These are phyloP conservation scores for Holacanthus passer DNA, from an alignment of 2,113 vertebrate genomes.

Conservation along the genomic window DNA sequence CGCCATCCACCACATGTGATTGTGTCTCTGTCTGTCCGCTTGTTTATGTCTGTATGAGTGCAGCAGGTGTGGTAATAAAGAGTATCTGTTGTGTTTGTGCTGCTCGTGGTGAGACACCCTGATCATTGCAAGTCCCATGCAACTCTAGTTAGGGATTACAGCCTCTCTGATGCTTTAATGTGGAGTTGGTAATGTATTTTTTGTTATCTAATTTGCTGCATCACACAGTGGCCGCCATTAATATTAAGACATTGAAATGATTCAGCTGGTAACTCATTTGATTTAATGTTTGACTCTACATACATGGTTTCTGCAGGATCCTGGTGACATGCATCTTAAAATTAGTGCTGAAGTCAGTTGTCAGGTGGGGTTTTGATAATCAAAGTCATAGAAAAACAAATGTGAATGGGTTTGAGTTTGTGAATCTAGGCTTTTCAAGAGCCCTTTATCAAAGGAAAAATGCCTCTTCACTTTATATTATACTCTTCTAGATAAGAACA, in stretches of 20 bases:
- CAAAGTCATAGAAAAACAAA: background rate
- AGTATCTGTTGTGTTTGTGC: conserved; percentile 16
- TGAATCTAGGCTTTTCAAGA: too few species aligned
- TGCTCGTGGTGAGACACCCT: background rate
- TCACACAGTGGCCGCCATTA: background rate
- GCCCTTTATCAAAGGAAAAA: too few species aligned
- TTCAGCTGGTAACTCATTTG: background rate
- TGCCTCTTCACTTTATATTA: too few species aligned
- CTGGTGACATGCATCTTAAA: background rate
- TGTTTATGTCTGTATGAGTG: background rate
- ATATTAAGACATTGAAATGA: background rate
- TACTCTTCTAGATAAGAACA: background rate
- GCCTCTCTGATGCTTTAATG: background rate
- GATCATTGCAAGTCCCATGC: background rate
- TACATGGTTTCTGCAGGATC: background rate
- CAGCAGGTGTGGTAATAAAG: conserved; percentile 14
- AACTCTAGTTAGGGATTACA: background rate
- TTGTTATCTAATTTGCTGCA: background rate
- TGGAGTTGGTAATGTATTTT: background rate
- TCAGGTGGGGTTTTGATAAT: background rate
- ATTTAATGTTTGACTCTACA: background rate
- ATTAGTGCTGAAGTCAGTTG: conserved; percentile 3
- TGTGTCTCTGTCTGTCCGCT: background rate
- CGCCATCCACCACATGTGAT: background rate
- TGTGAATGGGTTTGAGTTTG: background rate